Base-by-base conservation (phyloP, 2,113 vertebrate genomes). In the Megatriorchis doriae region DNA sequence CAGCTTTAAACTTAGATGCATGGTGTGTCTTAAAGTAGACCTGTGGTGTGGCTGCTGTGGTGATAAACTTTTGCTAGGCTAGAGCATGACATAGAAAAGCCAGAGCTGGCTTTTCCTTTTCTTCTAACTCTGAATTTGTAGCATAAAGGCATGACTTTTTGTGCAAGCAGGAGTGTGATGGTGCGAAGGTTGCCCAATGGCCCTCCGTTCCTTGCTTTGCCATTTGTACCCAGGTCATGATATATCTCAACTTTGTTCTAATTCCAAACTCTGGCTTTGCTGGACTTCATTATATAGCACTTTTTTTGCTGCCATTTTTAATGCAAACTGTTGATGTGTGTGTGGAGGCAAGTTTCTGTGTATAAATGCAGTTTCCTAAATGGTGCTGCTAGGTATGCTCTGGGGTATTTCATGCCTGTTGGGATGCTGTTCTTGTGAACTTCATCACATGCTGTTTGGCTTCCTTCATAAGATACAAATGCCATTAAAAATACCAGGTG, bases 21-120 rank as follows among this genome's bases (percentile, higher is more conserved):
- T 36, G 16, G 3, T 25, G 15, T 61, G 15, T 74, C n/a, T 62
- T 50, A 31, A 65, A 66, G 70, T 14, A 72, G 56, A 82, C 29
- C 56, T n/a, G 42, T 2, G 3, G 43, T 3, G 5, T 34, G 40
- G 38, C 38, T 1, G 0, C 38, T 75, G 25, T 9, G 31, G 16
- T 74, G 65, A 50, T 66, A 31, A 74, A 25, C 31, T 42, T 34
- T 63, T 71, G 15, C 32, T 55, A n/a, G 74, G 26, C 43, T 89
- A 22, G 15, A 82, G 29, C 1, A 4, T 61, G 27, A 31, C 45
- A 7, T 18, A 21, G 36, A 66, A 71, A 75, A 87, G 40, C 21
- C n/a, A 70, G 50, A 81, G 25, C 13, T 78, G 27, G 12, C 16
- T 92, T 48, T 80, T 87, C 17, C 20, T 77, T 86, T 70, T 75